Percentiles rank a stretch among this genome's conserved stretches.
These are phyloP conservation scores for Ceyx melanurus DNA, from an alignment of 2,113 vertebrate species.

Conservation along the genomic window DNA sequence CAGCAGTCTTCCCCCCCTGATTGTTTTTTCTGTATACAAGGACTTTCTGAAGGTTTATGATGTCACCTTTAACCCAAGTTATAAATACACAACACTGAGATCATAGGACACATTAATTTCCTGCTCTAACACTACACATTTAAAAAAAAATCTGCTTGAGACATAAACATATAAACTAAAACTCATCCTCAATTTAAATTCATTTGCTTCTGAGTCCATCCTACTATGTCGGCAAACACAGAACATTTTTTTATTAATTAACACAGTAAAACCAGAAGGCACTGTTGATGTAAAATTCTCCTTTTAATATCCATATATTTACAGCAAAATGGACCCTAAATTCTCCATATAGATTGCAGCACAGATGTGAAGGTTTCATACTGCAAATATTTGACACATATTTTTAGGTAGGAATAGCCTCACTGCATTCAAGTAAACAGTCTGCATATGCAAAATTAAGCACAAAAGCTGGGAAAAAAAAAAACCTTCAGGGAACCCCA, in stretches of 20 bases:
- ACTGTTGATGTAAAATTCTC: neutral
- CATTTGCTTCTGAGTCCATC: neutral
- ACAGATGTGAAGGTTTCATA: neutral
- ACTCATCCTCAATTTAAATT: neutral
- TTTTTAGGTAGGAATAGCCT: neutral
- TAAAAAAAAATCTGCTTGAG: neutral
- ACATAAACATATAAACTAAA: neutral
- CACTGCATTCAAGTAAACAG: neutral
- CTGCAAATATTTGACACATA: neutral
- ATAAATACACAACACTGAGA: slow-evolving; percentile 47
- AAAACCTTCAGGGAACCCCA: neutral
- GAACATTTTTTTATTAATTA: neutral
- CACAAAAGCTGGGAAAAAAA: neutral
- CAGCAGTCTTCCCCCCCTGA: slow-evolving; percentile 47
- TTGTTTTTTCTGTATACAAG: slow-evolving; percentile 62
- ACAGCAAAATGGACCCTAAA: neutral
- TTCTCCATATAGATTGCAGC: neutral
- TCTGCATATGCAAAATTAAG: neutral
- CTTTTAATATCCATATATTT: neutral
- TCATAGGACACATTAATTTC: slow-evolving; percentile 37
- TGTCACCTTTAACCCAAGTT: slow-evolving; percentile 56
- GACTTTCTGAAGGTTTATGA: slow-evolving; percentile 46
- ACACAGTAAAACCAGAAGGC: neutral
- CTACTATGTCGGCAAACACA: neutral
- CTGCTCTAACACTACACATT: slow-evolving; percentile 36